These are phyloP conservation scores for Cynocephalus volans DNA, from an alignment of 2,113 vertebrate species.

Conservation along the genomic window DNA sequence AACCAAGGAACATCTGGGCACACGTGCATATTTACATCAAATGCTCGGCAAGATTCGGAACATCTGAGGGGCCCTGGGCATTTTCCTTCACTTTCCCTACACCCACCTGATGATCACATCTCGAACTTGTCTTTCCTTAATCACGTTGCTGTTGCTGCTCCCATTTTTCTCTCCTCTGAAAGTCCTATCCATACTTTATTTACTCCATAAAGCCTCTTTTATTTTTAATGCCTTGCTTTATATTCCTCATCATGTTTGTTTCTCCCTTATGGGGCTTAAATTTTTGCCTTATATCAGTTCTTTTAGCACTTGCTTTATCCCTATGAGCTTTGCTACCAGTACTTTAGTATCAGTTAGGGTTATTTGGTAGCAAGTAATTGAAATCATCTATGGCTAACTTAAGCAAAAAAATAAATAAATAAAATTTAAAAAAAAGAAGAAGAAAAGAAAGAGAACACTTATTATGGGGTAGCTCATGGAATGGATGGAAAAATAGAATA, in stretches of 20 bases:
- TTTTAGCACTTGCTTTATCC: neutral
- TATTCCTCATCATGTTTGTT: neutral
- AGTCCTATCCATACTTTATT: neutral
- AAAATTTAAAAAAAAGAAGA: neutral
- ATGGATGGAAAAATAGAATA: neutral
- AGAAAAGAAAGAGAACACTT: neutral
- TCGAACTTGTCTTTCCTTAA: neutral
- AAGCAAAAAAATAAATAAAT: neutral
- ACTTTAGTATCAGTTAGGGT: neutral
- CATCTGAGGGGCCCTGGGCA: no score
- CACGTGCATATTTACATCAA: no score
- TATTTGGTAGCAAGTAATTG: neutral
- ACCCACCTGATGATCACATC: neutral
- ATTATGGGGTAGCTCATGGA: neutral
- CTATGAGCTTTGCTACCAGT: neutral
- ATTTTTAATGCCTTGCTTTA: neutral
- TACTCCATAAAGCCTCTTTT: neutral
- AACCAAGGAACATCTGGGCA: no score
- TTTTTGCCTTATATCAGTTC: neutral
- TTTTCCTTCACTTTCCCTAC: no score
- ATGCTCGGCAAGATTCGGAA: no score
- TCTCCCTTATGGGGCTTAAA: neutral
- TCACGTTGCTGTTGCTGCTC: neutral
- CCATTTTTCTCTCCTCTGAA: neutral
- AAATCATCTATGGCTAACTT: neutral